Evolutionary conservation across 2,113 vertebrate species (phyloP).

Genomic region (Chaetorhynchus papuensis): DNA sequence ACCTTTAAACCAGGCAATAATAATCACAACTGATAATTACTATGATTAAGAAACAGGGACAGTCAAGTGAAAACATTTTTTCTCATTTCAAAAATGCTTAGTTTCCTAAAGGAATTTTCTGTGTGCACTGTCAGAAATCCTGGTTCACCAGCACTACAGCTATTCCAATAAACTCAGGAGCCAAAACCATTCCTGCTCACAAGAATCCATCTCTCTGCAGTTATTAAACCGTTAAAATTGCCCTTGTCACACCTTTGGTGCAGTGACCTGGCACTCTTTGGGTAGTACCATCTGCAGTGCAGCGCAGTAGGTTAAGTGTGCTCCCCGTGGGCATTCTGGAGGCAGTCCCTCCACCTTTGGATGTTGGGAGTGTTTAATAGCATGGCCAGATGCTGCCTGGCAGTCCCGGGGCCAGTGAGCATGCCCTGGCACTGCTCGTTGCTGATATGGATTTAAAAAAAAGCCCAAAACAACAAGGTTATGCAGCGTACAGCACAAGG

Average conservation of each 20-base stretch:
- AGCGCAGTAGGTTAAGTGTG: rapidly evolving
- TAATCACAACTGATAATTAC: not conserved
- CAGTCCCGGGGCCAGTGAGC: rapidly evolving
- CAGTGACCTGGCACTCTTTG: not conserved
- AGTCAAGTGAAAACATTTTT: not conserved
- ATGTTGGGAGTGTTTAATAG: not conserved
- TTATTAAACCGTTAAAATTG: not conserved
- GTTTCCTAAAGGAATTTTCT: not conserved
- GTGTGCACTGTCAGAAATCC: not conserved
- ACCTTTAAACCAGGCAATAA: not conserved
- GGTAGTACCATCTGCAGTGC: not conserved
- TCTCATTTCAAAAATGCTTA: not conserved
- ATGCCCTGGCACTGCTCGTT: rapidly evolving
- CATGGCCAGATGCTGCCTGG: not conserved
- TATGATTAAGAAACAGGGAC: not conserved
- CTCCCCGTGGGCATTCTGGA: not conserved
- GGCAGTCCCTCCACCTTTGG: not conserved
- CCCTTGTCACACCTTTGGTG: not conserved
- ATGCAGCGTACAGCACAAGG: not conserved
- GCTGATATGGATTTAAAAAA: not conserved
- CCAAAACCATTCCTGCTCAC: not conserved
- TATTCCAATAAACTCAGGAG: not conserved
- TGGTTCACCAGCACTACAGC: not conserved
- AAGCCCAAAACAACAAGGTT: not conserved
- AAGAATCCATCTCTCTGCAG: not conserved